Evolutionary conservation across 1,140 invertebrate species (phyloP).

Genomic region (Aphaenogaster floridana): DNA sequence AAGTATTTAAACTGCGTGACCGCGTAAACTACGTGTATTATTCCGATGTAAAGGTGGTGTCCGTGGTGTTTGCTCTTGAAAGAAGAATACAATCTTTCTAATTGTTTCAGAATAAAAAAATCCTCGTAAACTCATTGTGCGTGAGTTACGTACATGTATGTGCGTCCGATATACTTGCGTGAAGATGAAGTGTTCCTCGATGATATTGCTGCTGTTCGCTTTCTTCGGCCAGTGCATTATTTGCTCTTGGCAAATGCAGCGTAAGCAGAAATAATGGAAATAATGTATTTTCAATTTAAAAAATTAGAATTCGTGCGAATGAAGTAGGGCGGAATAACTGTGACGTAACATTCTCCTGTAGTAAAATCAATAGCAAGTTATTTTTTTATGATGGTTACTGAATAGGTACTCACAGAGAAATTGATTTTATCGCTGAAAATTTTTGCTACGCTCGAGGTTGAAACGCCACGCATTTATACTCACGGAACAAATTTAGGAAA

Average conservation of each 20-base stretch:
- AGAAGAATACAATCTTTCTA: slow-evolving; percentile 2
- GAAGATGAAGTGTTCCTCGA: slow-evolving; percentile 54
- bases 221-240: slow-evolving; percentile 42
- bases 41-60: background rate
- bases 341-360: background rate
- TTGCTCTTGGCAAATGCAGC: background rate
- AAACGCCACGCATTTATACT: background rate
- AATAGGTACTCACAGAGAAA: background rate
- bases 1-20: background rate
- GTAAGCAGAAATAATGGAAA: slow-evolving; percentile 58
- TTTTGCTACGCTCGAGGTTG: background rate
- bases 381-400: too few relatives aligned
- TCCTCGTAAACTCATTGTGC: too few relatives aligned
- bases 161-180: background rate
- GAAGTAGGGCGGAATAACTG: background rate
- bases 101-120: background rate
- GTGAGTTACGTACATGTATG: background rate
- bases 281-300: background rate
- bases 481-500: too few relatives aligned
- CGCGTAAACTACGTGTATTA: background rate
- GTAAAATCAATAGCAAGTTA: background rate
- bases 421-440: background rate
- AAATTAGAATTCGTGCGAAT: background rate
- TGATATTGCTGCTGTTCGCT: slow-evolving; percentile 37
- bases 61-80: background rate